Conservation (phyloP, 2,888 invertebrate species). For the Eupithecia dodoneata region DNA sequence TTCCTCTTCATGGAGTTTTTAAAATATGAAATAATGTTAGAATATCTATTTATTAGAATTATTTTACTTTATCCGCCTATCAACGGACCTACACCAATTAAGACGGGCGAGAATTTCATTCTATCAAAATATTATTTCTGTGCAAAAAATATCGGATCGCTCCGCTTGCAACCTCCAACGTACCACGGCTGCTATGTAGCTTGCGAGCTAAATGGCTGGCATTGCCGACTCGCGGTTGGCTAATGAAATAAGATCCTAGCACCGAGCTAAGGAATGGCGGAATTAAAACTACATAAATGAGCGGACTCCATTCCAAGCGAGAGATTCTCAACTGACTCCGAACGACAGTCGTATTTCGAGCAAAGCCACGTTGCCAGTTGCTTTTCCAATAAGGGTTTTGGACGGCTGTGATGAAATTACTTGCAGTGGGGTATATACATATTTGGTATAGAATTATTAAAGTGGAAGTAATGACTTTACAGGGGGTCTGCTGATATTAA, state of each 20-base stretch:
- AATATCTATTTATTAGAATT: too few relatives aligned
- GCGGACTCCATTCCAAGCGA: conserved; percentile 69
- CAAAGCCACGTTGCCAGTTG: conserved; percentile 25
- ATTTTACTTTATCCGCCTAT: not conserved
- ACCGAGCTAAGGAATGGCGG: conserved; percentile 81
- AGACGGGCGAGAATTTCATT: not conserved
- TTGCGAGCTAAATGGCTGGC: conserved; percentile 77
- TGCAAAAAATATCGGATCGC: conserved; percentile 16
- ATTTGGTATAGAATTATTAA: not conserved
- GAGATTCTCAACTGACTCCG: conserved; percentile 51
- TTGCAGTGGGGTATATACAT: not conserved
- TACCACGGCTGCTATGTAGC: conserved; percentile 56
- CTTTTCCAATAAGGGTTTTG: conserved; percentile 21
- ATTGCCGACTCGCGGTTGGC: conserved; percentile 72
- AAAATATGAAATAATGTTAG: too few relatives aligned
- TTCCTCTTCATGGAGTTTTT: too few relatives aligned
- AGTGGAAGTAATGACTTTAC: not conserved
- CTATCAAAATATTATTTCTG: not conserved
- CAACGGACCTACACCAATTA: not conserved
- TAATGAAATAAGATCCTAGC: conserved; percentile 82
- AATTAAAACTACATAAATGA: conserved; percentile 84
- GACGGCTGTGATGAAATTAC: conserved; percentile 1
- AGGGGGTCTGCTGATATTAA: not conserved
- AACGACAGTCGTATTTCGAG: conserved; percentile 39
- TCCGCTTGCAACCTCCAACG: conserved; percentile 33